phyloP scores from a whole-genome alignment of 2,888 invertebrate genomes.

The Argyra leucocephala region DNA sequence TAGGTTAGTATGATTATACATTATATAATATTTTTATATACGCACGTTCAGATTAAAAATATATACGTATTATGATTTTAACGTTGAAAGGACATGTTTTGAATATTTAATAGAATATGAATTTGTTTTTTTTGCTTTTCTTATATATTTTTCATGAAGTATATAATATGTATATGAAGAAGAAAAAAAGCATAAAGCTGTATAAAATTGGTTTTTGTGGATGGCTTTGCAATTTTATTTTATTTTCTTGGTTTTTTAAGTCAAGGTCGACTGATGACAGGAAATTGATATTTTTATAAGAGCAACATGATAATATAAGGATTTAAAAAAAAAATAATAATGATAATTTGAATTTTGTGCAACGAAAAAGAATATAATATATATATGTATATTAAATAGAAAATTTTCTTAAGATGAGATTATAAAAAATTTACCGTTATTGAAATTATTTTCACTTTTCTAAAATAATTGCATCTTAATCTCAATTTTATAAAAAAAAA shows the following conservation, averaged over 20 bases:
- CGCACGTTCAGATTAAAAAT: not conserved
- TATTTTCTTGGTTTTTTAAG: not conserved
- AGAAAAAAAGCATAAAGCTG: not conserved
- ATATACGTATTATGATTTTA: conserved; percentile 2
- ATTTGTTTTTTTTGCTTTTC: not conserved
- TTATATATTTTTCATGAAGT: not conserved
- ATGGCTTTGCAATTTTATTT: not conserved
- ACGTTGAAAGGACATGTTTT: not conserved
- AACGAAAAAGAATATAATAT: too few relatives aligned
- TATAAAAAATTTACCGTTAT: too few relatives aligned
- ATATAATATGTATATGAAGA: not conserved
- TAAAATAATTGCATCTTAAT: too few relatives aligned
- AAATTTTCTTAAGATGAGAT: too few relatives aligned
- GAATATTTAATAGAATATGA: not conserved
- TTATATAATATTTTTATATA: not conserved
- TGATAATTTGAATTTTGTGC: too few relatives aligned
- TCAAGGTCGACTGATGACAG: not conserved
- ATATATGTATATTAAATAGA: too few relatives aligned
- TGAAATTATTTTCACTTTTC: too few relatives aligned
- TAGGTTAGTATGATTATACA: too few relatives aligned
- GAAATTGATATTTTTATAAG: not conserved
- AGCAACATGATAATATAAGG: not conserved
- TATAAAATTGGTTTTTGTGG: too few relatives aligned
- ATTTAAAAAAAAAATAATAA: not conserved
- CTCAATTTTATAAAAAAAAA: too few relatives aligned